Evolutionary conservation across 2,888 invertebrate genomes (phyloP).

Genomic region (Alcis repandata): DNA sequence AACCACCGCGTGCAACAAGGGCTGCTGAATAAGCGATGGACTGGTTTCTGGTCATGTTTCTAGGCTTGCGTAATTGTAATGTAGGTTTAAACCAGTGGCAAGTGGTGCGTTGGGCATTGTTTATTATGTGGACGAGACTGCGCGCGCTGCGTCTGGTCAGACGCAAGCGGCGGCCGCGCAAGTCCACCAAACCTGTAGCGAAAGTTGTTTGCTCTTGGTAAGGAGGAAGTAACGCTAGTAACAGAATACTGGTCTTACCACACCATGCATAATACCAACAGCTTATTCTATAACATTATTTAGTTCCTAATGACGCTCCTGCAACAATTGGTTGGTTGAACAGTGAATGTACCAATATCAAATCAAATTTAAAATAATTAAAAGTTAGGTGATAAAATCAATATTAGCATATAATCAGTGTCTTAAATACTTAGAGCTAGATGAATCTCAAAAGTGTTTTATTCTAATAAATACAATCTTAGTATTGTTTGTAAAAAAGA

Average conservation of each 20-base stretch:
- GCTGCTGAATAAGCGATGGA: constrained; percentile 44
- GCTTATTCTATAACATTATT: constrained; percentile 2
- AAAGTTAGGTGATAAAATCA: background rate
- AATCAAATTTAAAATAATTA: background rate
- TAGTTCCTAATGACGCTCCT: constrained; percentile 1
- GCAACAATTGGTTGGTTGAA: constrained; percentile 1
- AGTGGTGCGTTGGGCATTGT: constrained; percentile 45
- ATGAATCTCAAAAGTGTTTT: background rate
- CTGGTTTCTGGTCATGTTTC: constrained; percentile 50
- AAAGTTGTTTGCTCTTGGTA: constrained; percentile 83
- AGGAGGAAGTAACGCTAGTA: constrained; percentile 72
- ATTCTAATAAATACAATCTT: background rate
- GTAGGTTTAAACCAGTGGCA: constrained; percentile 53
- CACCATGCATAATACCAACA: constrained; percentile 47
- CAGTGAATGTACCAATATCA: background rate
- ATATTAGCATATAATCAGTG: background rate
- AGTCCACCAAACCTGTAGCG: constrained; percentile 57
- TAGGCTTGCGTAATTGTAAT: constrained; percentile 66
- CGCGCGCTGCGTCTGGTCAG: constrained; percentile 54
- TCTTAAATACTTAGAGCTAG: background rate
- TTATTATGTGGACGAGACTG: constrained; percentile 48
- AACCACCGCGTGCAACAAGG: constrained; percentile 43
- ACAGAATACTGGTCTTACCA: constrained; percentile 63
- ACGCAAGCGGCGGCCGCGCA: constrained; percentile 52
- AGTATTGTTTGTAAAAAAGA: background rate